Percentiles rank a stretch among this genome's conserved stretches.
phyloP scores from a whole-genome alignment of 2,888 invertebrate species.

The Gryllus longicercus region DNA sequence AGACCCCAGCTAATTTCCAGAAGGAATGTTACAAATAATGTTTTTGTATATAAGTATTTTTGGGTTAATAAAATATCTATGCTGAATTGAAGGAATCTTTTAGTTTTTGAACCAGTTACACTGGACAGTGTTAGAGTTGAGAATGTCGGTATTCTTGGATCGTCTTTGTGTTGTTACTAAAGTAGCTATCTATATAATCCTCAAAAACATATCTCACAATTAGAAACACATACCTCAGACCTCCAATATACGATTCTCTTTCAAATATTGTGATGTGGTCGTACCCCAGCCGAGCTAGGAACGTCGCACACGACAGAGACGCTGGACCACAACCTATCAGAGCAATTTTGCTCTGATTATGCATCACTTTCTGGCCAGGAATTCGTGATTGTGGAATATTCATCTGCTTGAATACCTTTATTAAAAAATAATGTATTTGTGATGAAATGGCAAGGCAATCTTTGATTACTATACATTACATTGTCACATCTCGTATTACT shows the following conservation, averaged over 20 bases:
- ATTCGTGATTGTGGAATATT: conserved; percentile 81
- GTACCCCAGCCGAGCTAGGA: conserved; percentile 90
- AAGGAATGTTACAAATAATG: too few species aligned
- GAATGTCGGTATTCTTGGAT: background rate
- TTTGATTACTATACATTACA: too few species aligned
- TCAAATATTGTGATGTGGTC: conserved; percentile 88
- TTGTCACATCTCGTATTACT: too few species aligned
- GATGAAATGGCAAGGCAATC: too few species aligned
- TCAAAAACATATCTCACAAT: background rate
- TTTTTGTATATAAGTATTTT: too few species aligned
- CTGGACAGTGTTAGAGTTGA: too few species aligned
- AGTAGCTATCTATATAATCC: background rate
- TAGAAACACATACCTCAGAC: conserved; percentile 64
- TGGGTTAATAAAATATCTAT: too few species aligned
- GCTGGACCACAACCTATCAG: conserved; percentile 95
- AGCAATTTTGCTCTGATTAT: conserved; percentile 68
- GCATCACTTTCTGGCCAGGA: conserved; percentile 56
- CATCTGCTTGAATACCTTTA: conserved; percentile 87
- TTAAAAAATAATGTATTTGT: too few species aligned
- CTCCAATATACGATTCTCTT: conserved; percentile 80
- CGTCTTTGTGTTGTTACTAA: background rate
- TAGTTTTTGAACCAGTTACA: too few species aligned
- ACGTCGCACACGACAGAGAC: conserved; percentile 93
- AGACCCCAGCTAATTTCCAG: too few species aligned
- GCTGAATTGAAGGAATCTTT: too few species aligned